Base-by-base conservation (phyloP, 2,113 vertebrate species). In the Phainopepla nitens region DNA sequence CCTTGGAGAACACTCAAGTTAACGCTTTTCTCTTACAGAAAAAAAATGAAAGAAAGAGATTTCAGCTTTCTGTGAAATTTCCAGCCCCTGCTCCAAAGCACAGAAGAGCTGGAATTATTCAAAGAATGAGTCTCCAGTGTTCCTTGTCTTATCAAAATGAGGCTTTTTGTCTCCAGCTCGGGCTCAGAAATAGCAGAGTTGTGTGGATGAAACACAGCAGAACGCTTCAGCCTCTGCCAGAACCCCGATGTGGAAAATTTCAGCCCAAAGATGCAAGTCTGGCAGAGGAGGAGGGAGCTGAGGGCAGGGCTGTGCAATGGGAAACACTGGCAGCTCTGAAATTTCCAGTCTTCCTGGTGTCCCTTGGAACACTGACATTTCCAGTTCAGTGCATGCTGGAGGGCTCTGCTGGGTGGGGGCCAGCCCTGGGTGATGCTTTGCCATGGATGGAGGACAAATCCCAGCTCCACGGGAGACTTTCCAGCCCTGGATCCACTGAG, bases 71-170 rank as follows among this genome's bases (percentile, higher is more conserved):
- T 76, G 29, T 69, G 80, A 89, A 93, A 80, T 87, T 68, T 58
- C 58, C 62, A 86, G 62, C 21, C 44, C 18, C n/a, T 89, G 41
- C 41, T 94, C 76, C 83, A 86, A 54, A 91, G 80, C 35, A 33
- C 76, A 64, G 62, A 64, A 91, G 25, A 22, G 20, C 17, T 91
- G 80, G 44, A 93, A 89, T 91, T 76, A 69, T 64, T 89, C 56
- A 64, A 66, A 95, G 82, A 84, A 53, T 71, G 73, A 90, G 49
- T 47, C 49, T 92, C 33, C 39, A 50, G 62, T 64, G 66, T 68
- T 90, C 64, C 76, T 91, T 68, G 29, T 68, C 64, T 95, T 64
- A 82, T 80, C 49, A 91, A 80, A 95, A 91, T 11, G 71, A 94
- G 41, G 41, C 29, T 39, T 91, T 86, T 91, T 88, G 35, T 84